A percentile compares a stretch with the other conserved stretches of the same genome.
Evolutionary conservation across 64 coral and sea anemone genomes (phyloP).

Genomic region (Acropora tenuis): DNA sequence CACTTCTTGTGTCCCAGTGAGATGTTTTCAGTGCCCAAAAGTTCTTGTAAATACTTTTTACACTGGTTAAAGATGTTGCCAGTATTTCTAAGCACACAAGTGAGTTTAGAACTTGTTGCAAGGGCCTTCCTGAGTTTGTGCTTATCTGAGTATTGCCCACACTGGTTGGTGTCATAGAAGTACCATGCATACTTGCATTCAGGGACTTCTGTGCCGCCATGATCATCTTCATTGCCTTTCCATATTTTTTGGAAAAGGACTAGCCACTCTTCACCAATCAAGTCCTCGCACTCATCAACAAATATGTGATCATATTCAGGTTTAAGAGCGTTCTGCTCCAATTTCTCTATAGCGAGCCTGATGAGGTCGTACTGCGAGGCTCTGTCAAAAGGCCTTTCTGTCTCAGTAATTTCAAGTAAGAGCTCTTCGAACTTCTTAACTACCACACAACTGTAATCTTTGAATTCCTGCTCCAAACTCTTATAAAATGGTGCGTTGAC

Average conservation of each 20-base stretch:
- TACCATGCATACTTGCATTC: conserved; percentile 51
- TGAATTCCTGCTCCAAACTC: neutral
- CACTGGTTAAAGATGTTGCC: conserved; percentile 51
- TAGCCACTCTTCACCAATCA: conserved; percentile 54
- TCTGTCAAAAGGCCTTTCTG: neutral
- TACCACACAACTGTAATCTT: neutral
- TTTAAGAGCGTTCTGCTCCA: neutral
- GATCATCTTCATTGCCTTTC: neutral
- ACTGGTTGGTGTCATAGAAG: conserved; percentile 76
- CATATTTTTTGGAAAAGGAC: conserved; percentile 20
- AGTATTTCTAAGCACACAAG: conserved; percentile 58
- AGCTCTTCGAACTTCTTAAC: conserved; percentile 37
- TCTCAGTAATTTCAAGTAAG: neutral
- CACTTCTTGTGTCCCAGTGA: conserved; percentile 34
- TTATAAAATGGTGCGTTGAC: conserved; percentile 36
- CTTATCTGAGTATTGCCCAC: neutral
- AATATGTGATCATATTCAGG: conserved; percentile 74
- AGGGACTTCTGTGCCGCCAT: neutral
- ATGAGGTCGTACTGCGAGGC: neutral
- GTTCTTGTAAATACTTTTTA: conserved; percentile 31
- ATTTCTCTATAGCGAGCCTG: neutral
- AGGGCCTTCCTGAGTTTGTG: neutral
- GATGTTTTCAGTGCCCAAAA: neutral
- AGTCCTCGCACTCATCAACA: conserved; percentile 73
- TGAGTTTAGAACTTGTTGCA: conserved; percentile 7